Evolutionary conservation across 2,888 invertebrate species (phyloP), one percentile per base, ranked within the genome.

Genomic region (Gisinianus flammeolus): DNA sequence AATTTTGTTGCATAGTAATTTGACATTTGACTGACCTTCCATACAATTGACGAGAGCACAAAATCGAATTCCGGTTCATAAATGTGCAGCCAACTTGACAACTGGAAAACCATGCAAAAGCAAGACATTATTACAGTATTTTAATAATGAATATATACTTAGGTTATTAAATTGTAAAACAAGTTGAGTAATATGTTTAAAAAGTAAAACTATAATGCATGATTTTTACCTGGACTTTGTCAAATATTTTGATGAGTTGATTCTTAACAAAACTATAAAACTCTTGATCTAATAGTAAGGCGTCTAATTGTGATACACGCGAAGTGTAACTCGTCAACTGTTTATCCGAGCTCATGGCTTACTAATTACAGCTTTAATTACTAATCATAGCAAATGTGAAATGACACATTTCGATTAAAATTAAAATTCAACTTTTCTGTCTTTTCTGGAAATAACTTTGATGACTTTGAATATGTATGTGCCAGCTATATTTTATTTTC

Each of bases 231-330:
- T 81, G 74, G 12, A 83, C 54, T 31, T 77, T 56, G 44, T 72
- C 69, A n/a, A 83, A 54, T 1, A 83, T 52, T 24, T 73, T 76
- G 30, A 79, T 72, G 19, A 81, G 10, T 75, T 81, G 80, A 64
- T 78, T 74, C 74, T 78, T 81, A 0, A 83, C 44, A 74, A 83
- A 79, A 3, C 77, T 79, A 26, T 79, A 79, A 58, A 83, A 80
- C 62, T 81, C 83, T 6, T 71, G 70, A 44, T 83, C 83, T 71
- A 83, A 78, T 54, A 78, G 79, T 16, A 83, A 44, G 2, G 82
- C 80, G 62, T 83, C 83, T 28, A 83, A 70, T 74, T 81, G 68
- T 5, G 76, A 54, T 8, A 76, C 62, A 31, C 76, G 28, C 2
- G 76, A 62, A 16, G 26, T 69, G 26, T 71, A 71, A 24, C 22